Conservation (phyloP, 2,797 vertebrate genomes). For the Halcyon leucocephala region DNA sequence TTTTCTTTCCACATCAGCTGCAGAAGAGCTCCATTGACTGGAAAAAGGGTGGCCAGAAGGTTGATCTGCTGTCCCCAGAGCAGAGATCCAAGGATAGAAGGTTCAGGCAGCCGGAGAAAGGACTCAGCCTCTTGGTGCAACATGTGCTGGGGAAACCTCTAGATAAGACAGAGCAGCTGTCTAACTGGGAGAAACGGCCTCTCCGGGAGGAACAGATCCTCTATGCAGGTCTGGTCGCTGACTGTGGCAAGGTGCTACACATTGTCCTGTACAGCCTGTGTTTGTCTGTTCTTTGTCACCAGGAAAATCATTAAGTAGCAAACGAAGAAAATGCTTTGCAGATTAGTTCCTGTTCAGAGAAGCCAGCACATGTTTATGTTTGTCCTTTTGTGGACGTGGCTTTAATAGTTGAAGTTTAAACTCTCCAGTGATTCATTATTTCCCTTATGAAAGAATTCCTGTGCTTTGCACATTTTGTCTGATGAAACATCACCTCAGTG, state of each 20-base stretch:
- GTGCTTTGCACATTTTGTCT: conserved; percentile 46
- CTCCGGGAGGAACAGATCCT: conserved; percentile 86
- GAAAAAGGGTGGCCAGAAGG: not conserved
- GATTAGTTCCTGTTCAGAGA: conserved; percentile 31
- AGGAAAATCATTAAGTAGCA: not conserved
- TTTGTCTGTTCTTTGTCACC: not conserved
- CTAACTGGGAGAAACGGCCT: conserved; percentile 90
- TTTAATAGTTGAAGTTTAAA: conserved; percentile 44
- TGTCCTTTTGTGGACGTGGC: conserved; percentile 3
- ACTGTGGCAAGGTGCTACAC: not conserved
- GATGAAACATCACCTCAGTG: conserved; percentile 46
- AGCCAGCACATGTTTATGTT: not conserved
- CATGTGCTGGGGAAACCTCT: conserved; percentile 87
- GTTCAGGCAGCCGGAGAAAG: conserved; percentile 75
- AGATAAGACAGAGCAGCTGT: conserved; percentile 90
- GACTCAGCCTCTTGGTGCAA: conserved; percentile 89
- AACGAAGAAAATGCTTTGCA: conserved; percentile 2
- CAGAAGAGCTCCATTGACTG: conserved; percentile 19
- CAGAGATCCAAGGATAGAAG: not conserved
- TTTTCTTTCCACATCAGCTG: conserved; percentile 39
- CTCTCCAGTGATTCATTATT: conserved; percentile 58
- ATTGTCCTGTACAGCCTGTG: not conserved
- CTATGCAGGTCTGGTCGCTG: conserved; percentile 84
- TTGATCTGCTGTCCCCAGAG: not conserved
- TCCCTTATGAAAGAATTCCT: conserved; percentile 49